Base-by-base conservation (phyloP, 1,140 invertebrate genomes). In the Antheraea pernyi region DNA sequence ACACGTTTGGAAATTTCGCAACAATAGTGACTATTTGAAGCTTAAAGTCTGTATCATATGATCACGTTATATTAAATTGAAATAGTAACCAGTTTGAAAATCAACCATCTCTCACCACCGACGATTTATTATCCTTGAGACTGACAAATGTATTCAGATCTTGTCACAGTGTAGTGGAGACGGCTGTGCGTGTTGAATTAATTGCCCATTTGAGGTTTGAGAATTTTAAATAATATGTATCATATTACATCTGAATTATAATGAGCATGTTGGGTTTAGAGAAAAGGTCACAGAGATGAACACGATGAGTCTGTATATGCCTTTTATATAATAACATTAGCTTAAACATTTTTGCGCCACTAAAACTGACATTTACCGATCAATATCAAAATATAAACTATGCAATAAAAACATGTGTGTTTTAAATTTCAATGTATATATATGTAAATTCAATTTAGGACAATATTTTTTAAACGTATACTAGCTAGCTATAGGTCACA, bases 201-300 rank as follows among this genome's bases (percentile, higher is more conserved):
- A 53, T 53, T 53, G 46, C 46, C 46, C 46, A 53, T 53, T 53
- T 53, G 46, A 16, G 46, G 13, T 16, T 53, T 61, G 60, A 36
- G 62, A 64, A 64, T 64, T 39, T 64, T 64, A 64, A 64, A n/a
- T 64, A 64, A 42, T 18, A 39, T n/a, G 62, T 64, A 64, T 64
- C 62, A 42, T 18, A 19, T 64, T 64, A 64, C 62, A 64, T n/a
- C 62, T 13, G 62, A 64, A 64, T 64, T 64, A 42, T 64, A 64
- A 64, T 64, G 62, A 64, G 36, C 18, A 30, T 22, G 2, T 60
- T 60, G 7, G 16, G 46, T 16, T n/a, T 16, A 53, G 16, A 53
- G 11, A 53, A 53, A 53, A 53, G 19, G 11, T 36, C 19, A 61
- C 30, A 19, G 60, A 61, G 30, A 61, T 16, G 60, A 61, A 61